Evolutionary conservation across 2,113 vertebrate species (phyloP), one percentile per base, ranked within the genome.

Genomic region (Heterotis niloticus): DNA sequence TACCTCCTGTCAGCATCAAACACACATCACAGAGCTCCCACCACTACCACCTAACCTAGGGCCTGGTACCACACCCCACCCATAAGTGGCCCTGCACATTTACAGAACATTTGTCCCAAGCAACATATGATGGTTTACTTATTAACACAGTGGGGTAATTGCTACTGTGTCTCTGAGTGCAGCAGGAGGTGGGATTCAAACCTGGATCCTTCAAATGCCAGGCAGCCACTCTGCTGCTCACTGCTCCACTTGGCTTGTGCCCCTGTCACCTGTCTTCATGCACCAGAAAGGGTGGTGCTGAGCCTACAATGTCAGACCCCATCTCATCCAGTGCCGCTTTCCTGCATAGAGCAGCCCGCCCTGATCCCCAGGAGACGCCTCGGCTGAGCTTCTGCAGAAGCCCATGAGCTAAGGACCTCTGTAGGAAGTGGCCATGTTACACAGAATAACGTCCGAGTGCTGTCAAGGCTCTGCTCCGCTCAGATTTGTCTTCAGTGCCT

Each of bases 401-500:
- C 73, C 34, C 57, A 75, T 62, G 20, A 62, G 59, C 23, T 24
- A 28, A 17, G 29, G 60, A 0, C 4, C 13, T 20, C 26, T 75
- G 56, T 10, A 62, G 18, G 26, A 75, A 24, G 17, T n/a, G 24
- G 29, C 60, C 26, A 29, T 7, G 29, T 75, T 29, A 69, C 57
- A 62, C n/a, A 34, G 54, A 20, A 77, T 66, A 67, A 77, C 26
- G 54, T 77, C 64, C 11, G 44, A 77, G 64, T 64, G 20, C 44
- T 1, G 34, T 56, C 76, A 66, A 26, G 1, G 56, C 51, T 67
- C 51, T 59, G 52, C 13, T 26, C 16, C 17, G 60, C 29, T 75
- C 24, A 34, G 17, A 67, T 74, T 16, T 20, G 51, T 77, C 20
- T 54, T 14, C 9, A 18, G 56, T 77, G 52, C 76, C 76, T 10